A percentile compares a stretch with the other conserved stretches of the same genome.
These are phyloP conservation scores for Chiloscyllium plagiosum DNA, from an alignment of 2,113 vertebrate genomes.

Conservation along the genomic window DNA sequence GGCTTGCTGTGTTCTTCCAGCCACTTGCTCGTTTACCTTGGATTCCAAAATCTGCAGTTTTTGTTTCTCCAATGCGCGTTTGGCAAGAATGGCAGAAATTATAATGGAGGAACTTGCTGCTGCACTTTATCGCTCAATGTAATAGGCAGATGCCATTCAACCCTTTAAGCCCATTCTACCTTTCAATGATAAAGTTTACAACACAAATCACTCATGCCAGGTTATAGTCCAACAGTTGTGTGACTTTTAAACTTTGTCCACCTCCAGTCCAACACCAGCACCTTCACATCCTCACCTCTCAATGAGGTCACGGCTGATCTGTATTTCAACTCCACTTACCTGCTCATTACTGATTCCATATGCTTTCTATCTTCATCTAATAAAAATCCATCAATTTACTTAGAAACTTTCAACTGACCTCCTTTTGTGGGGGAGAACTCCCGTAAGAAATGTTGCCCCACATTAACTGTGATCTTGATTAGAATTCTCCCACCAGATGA, in stretches of 20 bases:
- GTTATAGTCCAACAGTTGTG: too few species aligned
- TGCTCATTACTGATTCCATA: neutral
- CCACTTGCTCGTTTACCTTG: too few species aligned
- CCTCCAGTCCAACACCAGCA: too few species aligned
- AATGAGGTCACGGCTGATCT: neutral
- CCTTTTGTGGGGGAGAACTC: neutral
- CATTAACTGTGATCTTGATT: too few species aligned
- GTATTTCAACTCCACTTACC: too few species aligned
- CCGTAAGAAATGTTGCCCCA: neutral
- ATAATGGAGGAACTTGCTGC: neutral
- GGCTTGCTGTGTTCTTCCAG: too few species aligned
- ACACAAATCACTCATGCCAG: too few species aligned
- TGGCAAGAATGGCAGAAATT: neutral
- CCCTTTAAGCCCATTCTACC: neutral
- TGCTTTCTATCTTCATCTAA: neutral
- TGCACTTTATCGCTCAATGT: neutral
- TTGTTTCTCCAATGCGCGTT: neutral
- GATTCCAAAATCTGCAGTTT: too few species aligned
- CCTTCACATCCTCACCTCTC: too few species aligned
- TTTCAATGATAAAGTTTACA: too few species aligned
- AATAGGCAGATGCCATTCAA: neutral
- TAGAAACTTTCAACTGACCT: neutral
- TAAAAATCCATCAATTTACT: neutral
- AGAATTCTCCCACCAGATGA: neutral
- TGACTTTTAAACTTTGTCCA: too few species aligned